phyloP scores from a whole-genome alignment of 1,140 invertebrate species.

The Camponotus floridanus region DNA sequence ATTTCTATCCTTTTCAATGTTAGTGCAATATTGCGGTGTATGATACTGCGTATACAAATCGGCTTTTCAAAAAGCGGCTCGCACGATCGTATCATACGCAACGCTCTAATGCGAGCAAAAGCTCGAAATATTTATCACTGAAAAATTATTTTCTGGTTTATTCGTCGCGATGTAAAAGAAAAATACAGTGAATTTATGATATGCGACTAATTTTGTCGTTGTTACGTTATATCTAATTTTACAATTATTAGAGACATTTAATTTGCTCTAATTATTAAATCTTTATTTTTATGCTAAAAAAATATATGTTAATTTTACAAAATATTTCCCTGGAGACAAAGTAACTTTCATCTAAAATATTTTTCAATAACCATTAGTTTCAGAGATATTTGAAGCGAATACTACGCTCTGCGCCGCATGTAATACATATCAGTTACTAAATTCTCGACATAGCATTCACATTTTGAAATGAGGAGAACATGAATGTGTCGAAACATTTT shows the following conservation, averaged over 20 bases:
- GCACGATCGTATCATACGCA: background rate
- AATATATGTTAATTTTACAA: background rate
- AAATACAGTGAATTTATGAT: background rate
- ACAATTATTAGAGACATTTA: background rate
- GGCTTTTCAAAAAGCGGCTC: slow-evolving; percentile 15
- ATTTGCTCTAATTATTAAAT: background rate
- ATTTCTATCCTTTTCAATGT: background rate
- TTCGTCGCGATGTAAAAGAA: background rate
- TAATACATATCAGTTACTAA: slow-evolving; percentile 14
- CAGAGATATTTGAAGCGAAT: background rate
- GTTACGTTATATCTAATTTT: background rate
- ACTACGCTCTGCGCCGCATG: background rate
- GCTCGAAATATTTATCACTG: slow-evolving; percentile 16
- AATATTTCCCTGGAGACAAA: background rate
- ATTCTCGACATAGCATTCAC: slow-evolving; percentile 4
- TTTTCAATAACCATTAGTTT: background rate
- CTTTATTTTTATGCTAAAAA: too few species aligned
- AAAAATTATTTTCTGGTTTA: slow-evolving; percentile 18
- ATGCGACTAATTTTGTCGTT: background rate
- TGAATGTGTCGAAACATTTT: background rate
- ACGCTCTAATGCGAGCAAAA: background rate
- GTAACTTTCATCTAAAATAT: slow-evolving; percentile 3
- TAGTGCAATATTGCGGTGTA: background rate
- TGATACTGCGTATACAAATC: slow-evolving; percentile 32
- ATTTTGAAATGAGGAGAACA: slow-evolving; percentile 15